Conservation (phyloP, 2,888 invertebrate species). For the Trachelus troglodyta region DNA sequence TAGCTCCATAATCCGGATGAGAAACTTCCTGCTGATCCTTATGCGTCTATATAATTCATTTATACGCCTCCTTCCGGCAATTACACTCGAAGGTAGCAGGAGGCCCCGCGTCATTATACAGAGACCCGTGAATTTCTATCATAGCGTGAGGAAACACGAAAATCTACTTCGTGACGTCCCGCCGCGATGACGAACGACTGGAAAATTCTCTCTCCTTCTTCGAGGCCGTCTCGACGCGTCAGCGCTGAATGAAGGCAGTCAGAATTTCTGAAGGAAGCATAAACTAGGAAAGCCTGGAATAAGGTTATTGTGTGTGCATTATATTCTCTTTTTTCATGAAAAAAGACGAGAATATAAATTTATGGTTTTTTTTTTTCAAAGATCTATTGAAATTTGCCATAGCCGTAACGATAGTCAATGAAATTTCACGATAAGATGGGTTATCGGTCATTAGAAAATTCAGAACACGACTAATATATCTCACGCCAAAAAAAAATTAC, state of each 20-base stretch:
- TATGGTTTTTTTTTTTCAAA: not conserved
- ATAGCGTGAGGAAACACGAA: not conserved
- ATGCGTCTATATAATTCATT: not conserved
- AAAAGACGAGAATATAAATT: not conserved
- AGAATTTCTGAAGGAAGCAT: not conserved
- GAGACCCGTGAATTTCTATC: not conserved
- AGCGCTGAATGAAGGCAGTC: not conserved
- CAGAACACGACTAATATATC: no score
- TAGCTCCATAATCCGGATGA: not conserved
- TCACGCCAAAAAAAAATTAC: no score
- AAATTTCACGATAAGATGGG: no score
- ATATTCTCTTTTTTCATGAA: no score
- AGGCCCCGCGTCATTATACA: not conserved
- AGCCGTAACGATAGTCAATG: not conserved
- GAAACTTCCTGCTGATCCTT: not conserved
- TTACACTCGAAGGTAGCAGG: not conserved
- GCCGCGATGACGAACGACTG: not conserved
- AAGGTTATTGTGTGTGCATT: not conserved
- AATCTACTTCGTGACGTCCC: slow-evolving; percentile 5
- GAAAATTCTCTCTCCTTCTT: not conserved
- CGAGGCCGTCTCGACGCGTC: not conserved
- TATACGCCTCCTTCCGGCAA: not conserved
- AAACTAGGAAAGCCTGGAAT: not conserved
- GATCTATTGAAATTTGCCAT: not conserved
- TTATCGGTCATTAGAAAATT: no score